Base-by-base conservation (phyloP, 2,113 vertebrate species). In the Microcebus ravelobensis region DNA sequence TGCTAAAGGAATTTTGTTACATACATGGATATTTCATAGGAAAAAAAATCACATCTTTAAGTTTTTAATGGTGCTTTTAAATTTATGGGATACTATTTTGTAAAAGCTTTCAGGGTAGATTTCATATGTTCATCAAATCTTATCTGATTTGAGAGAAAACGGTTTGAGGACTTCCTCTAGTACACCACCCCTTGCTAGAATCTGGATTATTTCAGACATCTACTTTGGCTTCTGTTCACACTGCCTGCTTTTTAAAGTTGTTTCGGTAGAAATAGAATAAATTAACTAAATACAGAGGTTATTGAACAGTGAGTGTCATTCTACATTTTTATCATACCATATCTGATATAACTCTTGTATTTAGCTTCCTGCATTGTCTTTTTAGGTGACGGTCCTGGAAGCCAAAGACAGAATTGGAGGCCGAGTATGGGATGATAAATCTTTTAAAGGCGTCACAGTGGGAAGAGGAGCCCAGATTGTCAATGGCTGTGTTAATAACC, bases 401-500 rank as follows among this genome's bases (percentile, higher is more conserved):
- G 99, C 99, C 7, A 99, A 99, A 97, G 99, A 99, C 67, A 98
- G 99, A 97, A 99, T 99, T 25, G 99, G 99, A 94, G 99, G 99
- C 27, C 98, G 99, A 71, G 99, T 99, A 17, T 99, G 99, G 99
- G 99, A 99, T 0, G 99, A 99, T 39, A 97, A 98, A 5, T 99
- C 99, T 0, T 99, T 99, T 89, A 98, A 98, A 82, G 99, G 99
- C 0, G 96, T 99, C 94, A 99, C 98, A 0, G 99, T 99, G n/a
- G 99, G 99, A 79, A 99, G 98, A 96, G 99, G 99, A 48, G 99
- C 99, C 39, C 99, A 99, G 93, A 99, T 99, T 0, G 99, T 99
- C 92, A 99, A 99, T 17, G 99, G 99, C 97, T 99, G 99, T 87
- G 98, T 99, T 80, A 99, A 99, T 98, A 99, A 99, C 98, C 99